Base-by-base conservation (phyloP, 2,797 vertebrate genomes). In the Rhynchonycteris naso region DNA sequence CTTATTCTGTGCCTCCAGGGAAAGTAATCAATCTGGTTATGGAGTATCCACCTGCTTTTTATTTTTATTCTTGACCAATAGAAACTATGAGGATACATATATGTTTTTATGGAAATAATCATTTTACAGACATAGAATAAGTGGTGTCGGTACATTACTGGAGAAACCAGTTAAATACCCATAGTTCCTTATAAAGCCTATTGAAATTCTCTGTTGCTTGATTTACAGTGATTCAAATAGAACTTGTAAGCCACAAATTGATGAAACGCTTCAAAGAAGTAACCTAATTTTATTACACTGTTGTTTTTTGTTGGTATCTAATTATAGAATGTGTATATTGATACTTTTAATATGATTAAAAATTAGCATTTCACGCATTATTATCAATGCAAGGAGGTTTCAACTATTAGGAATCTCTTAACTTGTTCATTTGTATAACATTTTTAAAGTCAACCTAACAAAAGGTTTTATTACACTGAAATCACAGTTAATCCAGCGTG, bases 61-160 rank as follows among this genome's bases (percentile, higher is more conserved):
- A 24, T 4, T 88, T 84, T 93, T 88, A 69, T 75, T 92, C 11
- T 90, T 80, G 18, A 61, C 38, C 33, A 24, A n/a, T 18, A 28
- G 61, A 43, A 90, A 43, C n/a, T 58, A 7, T 69, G 59, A 83
- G 65, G 90, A 47, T 84, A 72, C 88, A 21, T 80, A 33, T 82
- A 89, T 90, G 21, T 94, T 95, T 58, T 98, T 97, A 98, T 98
- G 97, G 96, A 93, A 94, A 88, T 98, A 98, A 98, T 98, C 97
- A 97, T 91, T 95, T 97, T 97, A 95, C 96, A 78, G 94, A 96
- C 78, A 94, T 97, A 24, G 28, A 96, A 66, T 66, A 92, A 84
- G 33, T 95, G 87, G 92, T 90, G 97, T 98, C 95, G 97, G 88
- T 97, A 95, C 96, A 96, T 97, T 97, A 97, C 96, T 93, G 38